Percentiles rank a stretch among this genome's conserved stretches.
These are phyloP conservation scores for Ctenosaura bakeri DNA, from an alignment of 2,797 vertebrate genomes.

Conservation along the genomic window DNA sequence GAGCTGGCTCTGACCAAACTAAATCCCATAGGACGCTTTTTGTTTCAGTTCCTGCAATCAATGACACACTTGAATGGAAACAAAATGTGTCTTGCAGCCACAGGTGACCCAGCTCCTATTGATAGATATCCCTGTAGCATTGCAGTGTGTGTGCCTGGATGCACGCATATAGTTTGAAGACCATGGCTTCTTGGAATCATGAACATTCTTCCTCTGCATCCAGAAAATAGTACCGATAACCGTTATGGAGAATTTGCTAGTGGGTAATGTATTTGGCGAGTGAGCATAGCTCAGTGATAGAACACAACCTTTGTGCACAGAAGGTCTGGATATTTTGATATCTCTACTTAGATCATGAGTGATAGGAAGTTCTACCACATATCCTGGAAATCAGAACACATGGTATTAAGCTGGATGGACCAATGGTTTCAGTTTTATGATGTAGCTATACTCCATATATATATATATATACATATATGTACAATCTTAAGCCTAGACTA, in stretches of 20 bases:
- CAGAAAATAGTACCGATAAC: neutral
- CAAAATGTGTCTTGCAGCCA: too few species aligned
- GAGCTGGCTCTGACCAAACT: too few species aligned
- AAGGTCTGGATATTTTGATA: too few species aligned
- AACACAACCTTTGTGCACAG: neutral
- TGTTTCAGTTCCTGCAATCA: too few species aligned
- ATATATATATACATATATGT: neutral
- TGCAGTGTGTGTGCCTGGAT: too few species aligned
- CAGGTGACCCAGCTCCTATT: too few species aligned
- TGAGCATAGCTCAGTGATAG: neutral
- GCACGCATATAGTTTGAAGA: too few species aligned
- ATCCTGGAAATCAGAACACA: too few species aligned
- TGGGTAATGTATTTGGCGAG: neutral
- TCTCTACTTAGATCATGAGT: too few species aligned
- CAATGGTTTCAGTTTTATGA: neutral
- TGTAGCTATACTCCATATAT: too few species aligned
- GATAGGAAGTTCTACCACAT: neutral
- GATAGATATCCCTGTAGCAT: too few species aligned
- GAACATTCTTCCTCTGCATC: neutral
- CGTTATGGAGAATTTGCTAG: neutral
- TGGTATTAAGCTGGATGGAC: neutral
- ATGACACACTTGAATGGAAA: neutral
- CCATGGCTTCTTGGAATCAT: neutral
- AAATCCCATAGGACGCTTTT: too few species aligned
- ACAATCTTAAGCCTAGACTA: neutral